These are phyloP conservation scores for Octodon degus DNA, from an alignment of 2,113 vertebrate species.

Conservation along the genomic window DNA sequence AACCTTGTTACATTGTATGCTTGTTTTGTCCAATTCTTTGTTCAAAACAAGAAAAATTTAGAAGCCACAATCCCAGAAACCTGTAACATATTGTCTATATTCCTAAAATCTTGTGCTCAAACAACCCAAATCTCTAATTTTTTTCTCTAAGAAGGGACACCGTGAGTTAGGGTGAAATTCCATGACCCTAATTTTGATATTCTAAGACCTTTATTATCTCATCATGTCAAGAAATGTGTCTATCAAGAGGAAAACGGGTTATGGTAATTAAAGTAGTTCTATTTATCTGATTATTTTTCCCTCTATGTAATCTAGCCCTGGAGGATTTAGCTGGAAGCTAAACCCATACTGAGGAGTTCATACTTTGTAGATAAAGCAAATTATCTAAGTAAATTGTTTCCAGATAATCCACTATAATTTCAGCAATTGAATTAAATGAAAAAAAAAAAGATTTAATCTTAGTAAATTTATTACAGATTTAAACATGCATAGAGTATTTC, in stretches of 20 bases:
- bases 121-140: background rate
- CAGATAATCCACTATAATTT: background rate
- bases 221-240: background rate
- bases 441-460: slow-evolving; percentile 39
- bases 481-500: background rate
- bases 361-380: slow-evolving; percentile 35
- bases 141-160: background rate
- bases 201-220: background rate
- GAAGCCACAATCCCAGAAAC: background rate
- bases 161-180: background rate
- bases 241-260: background rate
- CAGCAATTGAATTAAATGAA: slow-evolving; percentile 27
- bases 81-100: background rate
- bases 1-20: background rate
- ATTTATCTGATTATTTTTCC: slow-evolving; percentile 28
- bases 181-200: background rate
- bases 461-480: background rate
- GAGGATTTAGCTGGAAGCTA: background rate
- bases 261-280: background rate
- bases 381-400: background rate
- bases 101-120: background rate
- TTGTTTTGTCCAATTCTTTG: background rate
- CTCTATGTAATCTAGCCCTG: background rate
- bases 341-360: background rate
- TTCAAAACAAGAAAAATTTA: background rate